phyloP scores from a whole-genome alignment of 2,888 invertebrate species.

The Amiota mariae region DNA sequence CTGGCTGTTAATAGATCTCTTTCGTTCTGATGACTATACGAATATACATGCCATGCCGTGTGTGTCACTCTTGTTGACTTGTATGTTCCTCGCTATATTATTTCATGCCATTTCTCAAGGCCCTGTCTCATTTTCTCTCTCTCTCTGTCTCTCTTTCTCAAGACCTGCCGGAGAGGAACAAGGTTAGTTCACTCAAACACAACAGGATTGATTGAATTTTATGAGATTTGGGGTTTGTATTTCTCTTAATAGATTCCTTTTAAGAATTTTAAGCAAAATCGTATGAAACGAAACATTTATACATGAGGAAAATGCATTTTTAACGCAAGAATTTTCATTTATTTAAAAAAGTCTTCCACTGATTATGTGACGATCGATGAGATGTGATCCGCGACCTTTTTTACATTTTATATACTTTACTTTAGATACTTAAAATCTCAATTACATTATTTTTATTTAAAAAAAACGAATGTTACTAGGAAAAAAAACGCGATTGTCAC shows the following conservation, averaged over 20 bases:
- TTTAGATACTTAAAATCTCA: too few relatives aligned
- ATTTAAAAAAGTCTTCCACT: too few relatives aligned
- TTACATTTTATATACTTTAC: too few relatives aligned
- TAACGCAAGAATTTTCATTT: too few relatives aligned
- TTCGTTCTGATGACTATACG: too few relatives aligned
- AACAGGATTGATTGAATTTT: conserved; percentile 70
- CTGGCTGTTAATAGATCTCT: too few relatives aligned
- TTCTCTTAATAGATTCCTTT: neutral
- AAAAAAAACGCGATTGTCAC: too few relatives aligned
- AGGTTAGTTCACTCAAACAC: conserved; percentile 75
- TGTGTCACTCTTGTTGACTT: conserved; percentile 42
- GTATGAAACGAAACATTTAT: conserved; percentile 40
- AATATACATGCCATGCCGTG: conserved; percentile 3
- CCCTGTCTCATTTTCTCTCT: conserved; percentile 56
- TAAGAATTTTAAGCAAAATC: conserved; percentile 25
- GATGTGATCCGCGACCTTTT: too few relatives aligned
- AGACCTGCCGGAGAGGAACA: conserved; percentile 75
- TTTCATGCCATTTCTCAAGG: conserved; percentile 44
- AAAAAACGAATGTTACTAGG: too few relatives aligned
- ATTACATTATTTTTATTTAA: too few relatives aligned
- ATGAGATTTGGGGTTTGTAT: conserved; percentile 43
- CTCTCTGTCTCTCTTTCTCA: conserved; percentile 64
- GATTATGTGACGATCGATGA: too few relatives aligned
- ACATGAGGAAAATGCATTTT: too few relatives aligned
- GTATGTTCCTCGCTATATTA: conserved; percentile 45